phyloP scores from a whole-genome alignment of 2,797 vertebrate species.

The Balearica regulorum region DNA sequence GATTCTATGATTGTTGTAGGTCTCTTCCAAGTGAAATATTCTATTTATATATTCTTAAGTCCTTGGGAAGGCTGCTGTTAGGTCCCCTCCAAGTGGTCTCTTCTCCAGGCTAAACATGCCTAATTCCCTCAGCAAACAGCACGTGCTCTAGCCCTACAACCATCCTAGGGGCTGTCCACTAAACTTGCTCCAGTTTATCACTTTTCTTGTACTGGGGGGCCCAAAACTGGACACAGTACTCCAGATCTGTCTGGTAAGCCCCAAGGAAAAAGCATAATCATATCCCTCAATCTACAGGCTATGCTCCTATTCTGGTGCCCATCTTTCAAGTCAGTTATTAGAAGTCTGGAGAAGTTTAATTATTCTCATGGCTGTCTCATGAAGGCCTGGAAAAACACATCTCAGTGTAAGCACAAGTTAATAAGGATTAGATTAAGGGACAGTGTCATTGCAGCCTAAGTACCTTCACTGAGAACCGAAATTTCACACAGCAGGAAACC shows the following conservation, averaged over 20 bases:
- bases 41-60: not conserved
- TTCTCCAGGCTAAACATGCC: not conserved
- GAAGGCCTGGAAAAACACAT: not conserved
- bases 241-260: not conserved
- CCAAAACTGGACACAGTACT: not conserved
- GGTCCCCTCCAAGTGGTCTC: not conserved
- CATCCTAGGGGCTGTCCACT: not conserved
- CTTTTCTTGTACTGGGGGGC: not conserved
- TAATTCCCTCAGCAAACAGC: not conserved
- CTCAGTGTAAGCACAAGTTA: not conserved
- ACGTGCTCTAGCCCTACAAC: not conserved
- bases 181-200: not conserved
- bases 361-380: not conserved
- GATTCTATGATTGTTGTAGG: not conserved
- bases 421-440: not conserved
- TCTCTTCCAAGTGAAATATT: not conserved
- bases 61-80: not conserved
- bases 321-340: not conserved
- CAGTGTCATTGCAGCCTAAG: not conserved
- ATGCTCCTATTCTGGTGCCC: not conserved
- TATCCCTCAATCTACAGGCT: not conserved
- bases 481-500: not conserved
- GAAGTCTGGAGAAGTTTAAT: not conserved
- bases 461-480: not conserved
- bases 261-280: not conserved